Base-by-base conservation (phyloP, 1,140 invertebrate species). In the Lordiphosa stackelbergi region DNA sequence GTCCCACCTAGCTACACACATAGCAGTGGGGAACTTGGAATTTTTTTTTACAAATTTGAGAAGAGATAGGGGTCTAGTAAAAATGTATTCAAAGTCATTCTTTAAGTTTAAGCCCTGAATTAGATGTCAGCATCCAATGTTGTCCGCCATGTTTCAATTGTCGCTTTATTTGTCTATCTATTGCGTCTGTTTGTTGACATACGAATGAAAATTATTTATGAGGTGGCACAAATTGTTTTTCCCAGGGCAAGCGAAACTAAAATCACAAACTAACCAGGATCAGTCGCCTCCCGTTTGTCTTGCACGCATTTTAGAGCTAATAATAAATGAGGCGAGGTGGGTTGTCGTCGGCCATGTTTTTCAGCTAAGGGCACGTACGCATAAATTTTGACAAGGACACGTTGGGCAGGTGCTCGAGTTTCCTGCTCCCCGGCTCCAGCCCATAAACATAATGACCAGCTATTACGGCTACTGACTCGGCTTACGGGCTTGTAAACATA, bases 381-480 rank as follows among this genome's bases (percentile, higher is more conserved):
- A 78, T 78, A 78, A 78, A 79, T 73, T 77, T 78, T 53, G 56
- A 54, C 47, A 68, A 65, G 73, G 49, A 58, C 62, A 16, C 16
- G 11, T 59, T 51, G 34, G 34, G 63, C 35, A 42, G 16, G 28
- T 37, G 10, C n/a, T 53, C 45, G 34, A 52, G 41, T 35, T 19
- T 2, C n/a, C 53, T 45, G 73, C 48, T 69, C 53, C n/a, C 34
- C 52, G 41, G 43, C 41, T 64, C 49, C 61, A 49, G 54, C 55
- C 65, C 59, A 65, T 65, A 78, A 77, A 66, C 65, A 79, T 78
- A 78, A 78, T 78, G 73, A 79, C 74, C 73, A 49, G 74, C 73
- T 79, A 78, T 78, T 78, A 78, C 52, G 73, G 64, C 36, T 49
- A 51, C 55, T 66, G 71, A 68, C 56, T 73, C 53, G 56, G 53